phyloP scores from a whole-genome alignment of 1,140 invertebrate species.

The Panulirus ornatus region DNA sequence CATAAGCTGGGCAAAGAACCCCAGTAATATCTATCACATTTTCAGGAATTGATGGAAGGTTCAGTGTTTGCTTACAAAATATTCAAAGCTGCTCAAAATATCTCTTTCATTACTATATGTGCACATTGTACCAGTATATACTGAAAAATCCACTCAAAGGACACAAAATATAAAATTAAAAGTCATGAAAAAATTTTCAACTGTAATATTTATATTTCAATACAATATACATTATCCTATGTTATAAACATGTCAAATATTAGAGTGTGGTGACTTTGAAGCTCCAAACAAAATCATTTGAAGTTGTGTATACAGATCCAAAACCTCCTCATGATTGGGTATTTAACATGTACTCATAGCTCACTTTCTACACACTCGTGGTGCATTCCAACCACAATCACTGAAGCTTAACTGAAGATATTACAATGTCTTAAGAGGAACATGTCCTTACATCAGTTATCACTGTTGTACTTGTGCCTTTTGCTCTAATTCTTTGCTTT shows the following conservation, averaged over 20 bases:
- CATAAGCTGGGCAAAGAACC: not conserved
- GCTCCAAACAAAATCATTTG: not conserved
- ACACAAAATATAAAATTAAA: slow-evolving; percentile 52
- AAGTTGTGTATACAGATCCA: not conserved
- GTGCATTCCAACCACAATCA: slow-evolving; percentile 22
- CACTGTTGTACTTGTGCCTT: slow-evolving; percentile 33
- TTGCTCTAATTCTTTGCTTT: slow-evolving; percentile 20
- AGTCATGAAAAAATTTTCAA: slow-evolving; percentile 30
- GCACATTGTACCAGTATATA: not conserved
- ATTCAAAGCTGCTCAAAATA: slow-evolving; percentile 14
- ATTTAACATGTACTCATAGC: not conserved
- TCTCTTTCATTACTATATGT: slow-evolving; percentile 34
- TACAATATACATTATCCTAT: slow-evolving; percentile 46
- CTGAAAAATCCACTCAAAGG: slow-evolving; percentile 44
- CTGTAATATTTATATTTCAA: slow-evolving; percentile 31
- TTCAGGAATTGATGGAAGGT: slow-evolving; percentile 23
- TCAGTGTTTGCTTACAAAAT: slow-evolving; percentile 13
- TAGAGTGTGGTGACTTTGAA: not conserved
- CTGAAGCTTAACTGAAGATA: slow-evolving; percentile 10
- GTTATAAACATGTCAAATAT: slow-evolving; percentile 52
- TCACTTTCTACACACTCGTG: not conserved
- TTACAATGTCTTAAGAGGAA: slow-evolving; percentile 30
- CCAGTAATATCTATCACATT: slow-evolving; percentile 50
- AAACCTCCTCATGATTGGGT: not conserved
- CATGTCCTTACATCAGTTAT: not conserved